phyloP scores from a whole-genome alignment of 2,888 invertebrate species.

The Cataglyphis rosenhaueri region DNA sequence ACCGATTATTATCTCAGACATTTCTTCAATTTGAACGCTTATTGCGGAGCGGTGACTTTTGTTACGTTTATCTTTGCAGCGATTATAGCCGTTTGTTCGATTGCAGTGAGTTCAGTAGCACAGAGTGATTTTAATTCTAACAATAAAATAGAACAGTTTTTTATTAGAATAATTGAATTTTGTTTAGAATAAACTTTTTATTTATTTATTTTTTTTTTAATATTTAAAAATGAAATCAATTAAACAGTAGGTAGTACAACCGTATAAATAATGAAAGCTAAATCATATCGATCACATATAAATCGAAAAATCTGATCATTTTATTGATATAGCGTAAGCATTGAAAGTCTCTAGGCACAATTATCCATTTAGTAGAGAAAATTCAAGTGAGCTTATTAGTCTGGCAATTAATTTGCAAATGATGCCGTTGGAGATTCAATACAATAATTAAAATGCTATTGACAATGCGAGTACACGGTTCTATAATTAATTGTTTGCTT shows the following conservation, averaged over 20 bases:
- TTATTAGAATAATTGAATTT: neutral
- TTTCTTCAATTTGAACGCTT: conserved; percentile 73
- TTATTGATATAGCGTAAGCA: neutral
- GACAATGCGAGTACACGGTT: conserved; percentile 31
- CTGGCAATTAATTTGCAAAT: conserved; percentile 51
- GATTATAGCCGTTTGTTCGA: conserved; percentile 70
- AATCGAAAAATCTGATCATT: conserved; percentile 18
- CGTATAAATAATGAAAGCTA: neutral
- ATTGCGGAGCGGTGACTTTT: conserved; percentile 75
- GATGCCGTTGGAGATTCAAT: conserved; percentile 40
- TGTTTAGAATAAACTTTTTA: neutral
- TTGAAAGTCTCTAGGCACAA: conserved; percentile 4
- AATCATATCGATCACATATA: neutral
- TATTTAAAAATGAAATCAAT: neutral
- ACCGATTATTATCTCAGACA: conserved; percentile 78
- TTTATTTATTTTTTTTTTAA: neutral
- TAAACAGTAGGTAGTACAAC: neutral
- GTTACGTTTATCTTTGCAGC: conserved; percentile 70
- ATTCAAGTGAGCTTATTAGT: conserved; percentile 47
- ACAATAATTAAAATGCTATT: conserved; percentile 48
- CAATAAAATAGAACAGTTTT: neutral
- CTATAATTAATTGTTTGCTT: conserved; percentile 48
- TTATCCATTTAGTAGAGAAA: conserved; percentile 30
- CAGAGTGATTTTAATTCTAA: neutral
- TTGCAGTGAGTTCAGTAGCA: conserved; percentile 72